Evolutionary conservation across 2,888 invertebrate species (phyloP).

Genomic region (Halictus ligatus): DNA sequence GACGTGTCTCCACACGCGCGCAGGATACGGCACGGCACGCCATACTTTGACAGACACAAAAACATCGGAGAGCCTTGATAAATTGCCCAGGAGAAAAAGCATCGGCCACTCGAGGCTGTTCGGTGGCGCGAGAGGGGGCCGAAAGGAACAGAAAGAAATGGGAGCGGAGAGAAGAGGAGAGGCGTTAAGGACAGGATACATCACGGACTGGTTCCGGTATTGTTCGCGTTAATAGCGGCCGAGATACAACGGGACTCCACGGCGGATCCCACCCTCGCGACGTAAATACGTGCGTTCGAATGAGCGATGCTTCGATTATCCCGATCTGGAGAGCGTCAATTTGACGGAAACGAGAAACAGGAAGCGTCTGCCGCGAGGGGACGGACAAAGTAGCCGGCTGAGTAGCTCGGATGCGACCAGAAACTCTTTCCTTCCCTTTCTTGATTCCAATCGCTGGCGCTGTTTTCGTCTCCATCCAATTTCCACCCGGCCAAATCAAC

Average conservation of each 20-base stretch:
- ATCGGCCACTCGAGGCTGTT: conserved; percentile 73
- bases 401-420: conserved; percentile 37
- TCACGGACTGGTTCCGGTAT: conserved; percentile 82
- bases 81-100: conserved; percentile 79
- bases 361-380: conserved; percentile 58
- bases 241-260: conserved; percentile 78
- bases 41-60: conserved; percentile 75
- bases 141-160: conserved; percentile 54
- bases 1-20: conserved; percentile 3
- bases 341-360: conserved; percentile 72
- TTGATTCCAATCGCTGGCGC: background rate
- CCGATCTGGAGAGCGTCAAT: conserved; percentile 82
- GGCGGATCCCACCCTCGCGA: conserved; percentile 56
- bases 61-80: conserved; percentile 79
- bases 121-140: conserved; percentile 58
- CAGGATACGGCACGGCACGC: conserved; percentile 54
- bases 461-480: background rate
- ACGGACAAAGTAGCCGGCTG: conserved; percentile 57
- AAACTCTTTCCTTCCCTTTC: background rate
- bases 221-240: conserved; percentile 82
- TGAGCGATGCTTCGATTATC: conserved; percentile 81
- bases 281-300: conserved; percentile 66
- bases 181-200: conserved; percentile 83
- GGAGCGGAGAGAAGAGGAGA: conserved; percentile 56
- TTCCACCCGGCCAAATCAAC: background rate